phyloP scores from a whole-genome alignment of 2,797 vertebrate species.

The Momotus momota region DNA sequence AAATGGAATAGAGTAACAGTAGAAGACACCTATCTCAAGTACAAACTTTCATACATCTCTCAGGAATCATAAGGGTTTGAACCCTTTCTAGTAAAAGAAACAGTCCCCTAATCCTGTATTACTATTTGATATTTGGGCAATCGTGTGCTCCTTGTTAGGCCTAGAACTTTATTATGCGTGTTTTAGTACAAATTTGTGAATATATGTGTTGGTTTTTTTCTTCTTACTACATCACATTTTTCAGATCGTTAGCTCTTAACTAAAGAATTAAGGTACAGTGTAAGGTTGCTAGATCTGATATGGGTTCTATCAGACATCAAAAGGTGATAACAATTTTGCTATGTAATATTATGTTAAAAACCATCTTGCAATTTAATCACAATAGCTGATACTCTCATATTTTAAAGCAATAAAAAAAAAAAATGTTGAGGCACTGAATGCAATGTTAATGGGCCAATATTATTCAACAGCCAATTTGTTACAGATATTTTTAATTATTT shows the following conservation, averaged over 20 bases:
- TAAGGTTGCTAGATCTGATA: background rate
- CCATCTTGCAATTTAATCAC: background rate
- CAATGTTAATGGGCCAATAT: background rate
- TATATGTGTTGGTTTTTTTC: background rate
- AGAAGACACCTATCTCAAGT: background rate
- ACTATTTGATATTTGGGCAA: background rate
- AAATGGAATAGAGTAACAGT: conserved; percentile 4
- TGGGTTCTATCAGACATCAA: background rate
- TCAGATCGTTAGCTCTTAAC: background rate
- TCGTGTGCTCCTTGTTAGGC: background rate
- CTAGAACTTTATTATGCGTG: background rate
- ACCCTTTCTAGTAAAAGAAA: background rate
- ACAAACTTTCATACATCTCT: background rate
- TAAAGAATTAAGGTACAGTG: background rate
- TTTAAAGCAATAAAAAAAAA: background rate
- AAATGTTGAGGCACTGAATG: background rate
- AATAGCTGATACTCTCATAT: background rate
- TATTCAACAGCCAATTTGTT: background rate
- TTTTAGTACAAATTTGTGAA: background rate
- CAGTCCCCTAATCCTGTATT: background rate
- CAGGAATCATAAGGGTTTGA: background rate
- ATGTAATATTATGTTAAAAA: background rate
- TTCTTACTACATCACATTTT: background rate
- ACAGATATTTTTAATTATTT: background rate
- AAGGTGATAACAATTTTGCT: background rate